Percentiles rank a stretch among this genome's conserved stretches.
Conservation (phyloP, 1,140 invertebrate genomes). For the Cecropterus lyciades region DNA sequence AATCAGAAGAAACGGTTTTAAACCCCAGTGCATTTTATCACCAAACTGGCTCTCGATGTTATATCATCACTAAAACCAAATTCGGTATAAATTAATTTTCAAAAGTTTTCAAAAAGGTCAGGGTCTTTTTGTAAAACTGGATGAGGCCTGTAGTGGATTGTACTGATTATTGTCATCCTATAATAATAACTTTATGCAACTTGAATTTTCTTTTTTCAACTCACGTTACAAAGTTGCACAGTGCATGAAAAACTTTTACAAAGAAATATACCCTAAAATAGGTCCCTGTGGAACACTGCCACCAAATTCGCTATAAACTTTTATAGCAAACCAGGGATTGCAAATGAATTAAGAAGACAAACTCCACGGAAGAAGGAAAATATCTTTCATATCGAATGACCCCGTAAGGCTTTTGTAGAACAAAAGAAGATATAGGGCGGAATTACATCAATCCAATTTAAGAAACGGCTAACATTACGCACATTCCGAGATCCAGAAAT, state of each 20-base stretch:
- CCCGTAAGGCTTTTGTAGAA: conserved; percentile 21
- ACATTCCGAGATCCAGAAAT: conserved; percentile 59
- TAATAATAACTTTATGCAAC: not conserved
- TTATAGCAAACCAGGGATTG: conserved; percentile 21
- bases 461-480: conserved; percentile 63
- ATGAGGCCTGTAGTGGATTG: no score
- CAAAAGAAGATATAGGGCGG: conserved; percentile 33
- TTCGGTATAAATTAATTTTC: no score
- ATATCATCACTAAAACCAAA: no score
- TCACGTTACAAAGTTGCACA: conserved; percentile 11
- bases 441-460: conserved; percentile 75
- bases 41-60: no score
- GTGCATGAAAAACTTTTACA: conserved; percentile 16
- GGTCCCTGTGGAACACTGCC: conserved; percentile 12
- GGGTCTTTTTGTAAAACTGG: no score
- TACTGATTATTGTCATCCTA: no score
- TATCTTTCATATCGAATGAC: conserved; percentile 29
- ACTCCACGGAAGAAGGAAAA: conserved; percentile 21
- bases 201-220: not conserved
- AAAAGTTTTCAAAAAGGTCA: no score
- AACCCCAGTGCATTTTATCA: no score
- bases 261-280: conserved; percentile 11
- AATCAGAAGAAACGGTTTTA: no score
- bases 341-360: conserved; percentile 30
- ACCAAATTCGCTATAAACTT: conserved; percentile 25